Base-by-base conservation (phyloP, 2,797 vertebrate genomes). In the Heterohyrax brucei region DNA sequence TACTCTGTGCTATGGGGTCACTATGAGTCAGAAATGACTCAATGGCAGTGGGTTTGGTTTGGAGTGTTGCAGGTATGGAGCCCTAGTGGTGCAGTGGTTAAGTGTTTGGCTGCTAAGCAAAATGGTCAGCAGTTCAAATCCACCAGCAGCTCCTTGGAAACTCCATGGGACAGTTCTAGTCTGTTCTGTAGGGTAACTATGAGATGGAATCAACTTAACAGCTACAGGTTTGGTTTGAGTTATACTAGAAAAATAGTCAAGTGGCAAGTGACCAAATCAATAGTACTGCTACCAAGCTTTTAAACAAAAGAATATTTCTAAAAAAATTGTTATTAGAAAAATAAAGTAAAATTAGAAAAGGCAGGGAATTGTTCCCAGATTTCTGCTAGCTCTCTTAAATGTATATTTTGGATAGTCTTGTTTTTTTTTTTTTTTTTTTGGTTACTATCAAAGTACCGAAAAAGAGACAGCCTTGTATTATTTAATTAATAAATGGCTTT, bases 241-340 rank as follows among this genome's bases (percentile, higher is more conserved):
- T 56, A 56, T 56, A 5, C n/a, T 14, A 44, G 26, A 44, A 87
- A 9, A 26, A 14, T 4, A 56, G 56, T 73, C 18, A 8, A 5
- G 6, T 62, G 70, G 81, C 61, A 62, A 61, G 66, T 86, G 33
- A 46, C 44, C 26, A 72, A 96, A 95, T 61, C 30, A 46, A 61
- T 72, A 10, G 2, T 62, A 50, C 26, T 87, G 28, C 48, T 50
- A 18, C 24, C 22, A 66, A 26, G 19, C 12, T 26, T 89, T 78
- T 28, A 44, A 79, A 44, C 14, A 78, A 62, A 84, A 80, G 16
- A 56, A 10, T 28, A n/a, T 82, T 78, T 89, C 46, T 83, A 1
- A 79, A 44, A 92, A 87, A 28, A 10, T 26, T n/a, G 7, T 56
- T 88, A 30, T 26, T 84, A 61, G 76, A 80, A 90, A 76, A 76